phyloP scores from a whole-genome alignment of 2,888 invertebrate genomes.

The Cremastobaeus sp. region DNA sequence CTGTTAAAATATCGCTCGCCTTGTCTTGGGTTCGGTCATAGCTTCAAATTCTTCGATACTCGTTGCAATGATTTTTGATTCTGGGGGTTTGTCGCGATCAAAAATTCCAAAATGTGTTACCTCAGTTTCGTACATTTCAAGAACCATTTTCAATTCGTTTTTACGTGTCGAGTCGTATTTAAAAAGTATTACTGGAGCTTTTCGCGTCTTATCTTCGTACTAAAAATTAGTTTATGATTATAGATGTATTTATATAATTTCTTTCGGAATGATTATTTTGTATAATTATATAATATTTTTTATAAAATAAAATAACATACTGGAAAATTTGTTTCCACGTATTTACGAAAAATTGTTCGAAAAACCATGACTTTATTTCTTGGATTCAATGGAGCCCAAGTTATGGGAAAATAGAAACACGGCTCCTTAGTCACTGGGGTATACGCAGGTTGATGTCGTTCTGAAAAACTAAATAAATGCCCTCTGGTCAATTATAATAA shows the following conservation, averaged over 20 bases:
- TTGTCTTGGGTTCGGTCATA: conserved; percentile 68
- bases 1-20: too few relatives aligned
- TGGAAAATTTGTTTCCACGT: conserved; percentile 70
- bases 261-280: too few relatives aligned
- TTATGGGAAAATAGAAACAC: conserved; percentile 66
- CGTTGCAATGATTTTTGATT: conserved; percentile 71
- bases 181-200: conserved; percentile 73
- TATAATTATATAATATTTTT: neutral
- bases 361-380: conserved; percentile 72
- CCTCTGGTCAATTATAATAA: too few relatives aligned
- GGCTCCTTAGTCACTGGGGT: conserved; percentile 65
- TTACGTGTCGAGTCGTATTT: conserved; percentile 74
- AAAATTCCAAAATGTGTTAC: conserved; percentile 74
- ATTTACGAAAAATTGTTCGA: conserved; percentile 71
- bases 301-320: conserved; percentile 67
- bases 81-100: conserved; percentile 73
- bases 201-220: conserved; percentile 72
- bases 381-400: conserved; percentile 72
- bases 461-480: conserved; percentile 70
- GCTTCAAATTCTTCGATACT: conserved; percentile 72
- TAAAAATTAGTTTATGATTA: too few relatives aligned
- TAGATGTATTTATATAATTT: conserved; percentile 6
- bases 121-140: conserved; percentile 72
- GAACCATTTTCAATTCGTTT: conserved; percentile 72
- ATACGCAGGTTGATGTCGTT: conserved; percentile 70